Conservation (phyloP, 1,140 invertebrate species). For the Thalassaphorura encarpata region DNA sequence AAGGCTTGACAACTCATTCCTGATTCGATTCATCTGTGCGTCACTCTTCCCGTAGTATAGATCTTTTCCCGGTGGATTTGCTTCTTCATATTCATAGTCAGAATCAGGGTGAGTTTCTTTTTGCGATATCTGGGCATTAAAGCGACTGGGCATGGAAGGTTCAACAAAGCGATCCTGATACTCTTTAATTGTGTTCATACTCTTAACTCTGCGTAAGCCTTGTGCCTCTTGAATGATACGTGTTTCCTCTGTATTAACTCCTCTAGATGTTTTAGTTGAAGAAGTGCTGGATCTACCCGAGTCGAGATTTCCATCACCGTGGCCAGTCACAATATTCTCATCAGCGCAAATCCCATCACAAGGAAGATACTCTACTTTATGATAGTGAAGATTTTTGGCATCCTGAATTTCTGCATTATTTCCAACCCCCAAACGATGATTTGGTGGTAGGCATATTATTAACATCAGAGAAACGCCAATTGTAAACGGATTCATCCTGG, state of each 20-base stretch:
- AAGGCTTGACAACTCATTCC: too few relatives aligned
- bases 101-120: too few relatives aligned
- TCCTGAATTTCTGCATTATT: background rate
- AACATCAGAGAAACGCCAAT: conserved; percentile 24
- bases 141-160: too few relatives aligned
- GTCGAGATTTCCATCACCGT: conserved; percentile 5
- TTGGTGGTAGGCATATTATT: background rate
- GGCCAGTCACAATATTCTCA: conserved; percentile 19
- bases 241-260: conserved; percentile 31
- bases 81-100: too few relatives aligned
- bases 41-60: too few relatives aligned
- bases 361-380: conserved; percentile 31
- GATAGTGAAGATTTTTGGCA: conserved; percentile 7
- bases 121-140: too few relatives aligned
- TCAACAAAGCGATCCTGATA: too few relatives aligned
- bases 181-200: too few relatives aligned
- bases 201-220: too few relatives aligned
- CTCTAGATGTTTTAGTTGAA: conserved; percentile 26
- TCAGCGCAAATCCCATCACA: conserved; percentile 32
- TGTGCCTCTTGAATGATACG: too few relatives aligned
- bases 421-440: background rate
- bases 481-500: conserved; percentile 29
- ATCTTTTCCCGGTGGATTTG: too few relatives aligned
- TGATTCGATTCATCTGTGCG: too few relatives aligned
- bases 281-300: conserved; percentile 22